Conservation (phyloP, 2,888 invertebrate genomes). For the Ochlodes sylvanus region DNA sequence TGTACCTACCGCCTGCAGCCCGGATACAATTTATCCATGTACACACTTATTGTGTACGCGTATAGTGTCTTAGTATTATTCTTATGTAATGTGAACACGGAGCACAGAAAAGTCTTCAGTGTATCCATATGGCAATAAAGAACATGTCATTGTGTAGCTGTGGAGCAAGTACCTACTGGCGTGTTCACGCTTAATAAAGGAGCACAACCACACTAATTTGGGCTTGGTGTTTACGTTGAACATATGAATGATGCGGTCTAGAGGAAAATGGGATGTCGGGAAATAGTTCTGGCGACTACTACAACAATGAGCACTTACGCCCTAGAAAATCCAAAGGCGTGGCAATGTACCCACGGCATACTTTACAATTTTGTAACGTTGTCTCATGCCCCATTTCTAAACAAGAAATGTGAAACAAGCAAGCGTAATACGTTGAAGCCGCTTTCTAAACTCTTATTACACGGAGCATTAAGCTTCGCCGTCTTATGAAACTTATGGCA, state of each 20-base stretch:
- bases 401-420: conserved; percentile 1
- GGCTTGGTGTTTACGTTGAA: not conserved
- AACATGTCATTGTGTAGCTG: no score
- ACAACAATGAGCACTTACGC: no score
- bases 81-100: not conserved
- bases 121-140: not conserved
- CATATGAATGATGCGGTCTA: no score
- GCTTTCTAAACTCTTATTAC: conserved; percentile 8
- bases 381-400: not conserved
- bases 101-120: not conserved
- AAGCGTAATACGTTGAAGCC: not conserved
- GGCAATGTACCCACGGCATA: no score
- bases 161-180: no score
- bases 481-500: conserved; percentile 6
- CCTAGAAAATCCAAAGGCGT: no score
- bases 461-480: conserved; percentile 2
- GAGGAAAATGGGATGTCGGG: no score
- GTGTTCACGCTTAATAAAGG: not conserved
- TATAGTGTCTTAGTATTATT: not conserved
- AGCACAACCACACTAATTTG: not conserved
- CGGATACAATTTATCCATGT: not conserved
- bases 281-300: no score
- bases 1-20: not conserved
- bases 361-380: not conserved
- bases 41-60: not conserved